These are phyloP conservation scores for Drosophila seguyi DNA, from an alignment of 1,140 invertebrate species.

Conservation along the genomic window DNA sequence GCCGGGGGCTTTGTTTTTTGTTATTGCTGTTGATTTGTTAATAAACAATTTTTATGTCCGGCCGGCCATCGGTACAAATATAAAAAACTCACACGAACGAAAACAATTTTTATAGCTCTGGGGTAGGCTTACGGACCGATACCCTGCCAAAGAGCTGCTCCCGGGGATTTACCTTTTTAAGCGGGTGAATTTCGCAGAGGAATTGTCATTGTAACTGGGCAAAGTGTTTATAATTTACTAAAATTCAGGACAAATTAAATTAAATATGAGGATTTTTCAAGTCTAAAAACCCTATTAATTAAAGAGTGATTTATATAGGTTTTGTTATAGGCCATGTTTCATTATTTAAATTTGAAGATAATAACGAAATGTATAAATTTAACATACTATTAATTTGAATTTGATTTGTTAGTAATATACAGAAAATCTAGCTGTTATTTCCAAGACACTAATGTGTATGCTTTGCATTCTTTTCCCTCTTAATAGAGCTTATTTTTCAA, in stretches of 20 bases:
- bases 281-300: background rate
- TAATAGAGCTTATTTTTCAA: slow-evolving; percentile 6
- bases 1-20: slow-evolving; percentile 44
- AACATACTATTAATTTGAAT: background rate
- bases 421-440: background rate
- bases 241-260: background rate
- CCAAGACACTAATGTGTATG: background rate
- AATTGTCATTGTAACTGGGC: background rate
- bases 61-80: slow-evolving; percentile 48
- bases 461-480: background rate
- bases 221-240: no score
- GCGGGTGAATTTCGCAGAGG: background rate
- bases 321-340: accelerated
- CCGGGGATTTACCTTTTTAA: slow-evolving; percentile 6
- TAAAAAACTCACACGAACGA: slow-evolving; percentile 71
- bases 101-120: slow-evolving; percentile 72
- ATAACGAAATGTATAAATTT: accelerated
- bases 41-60: slow-evolving; percentile 80
- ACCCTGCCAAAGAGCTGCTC: slow-evolving; percentile 34
- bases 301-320: background rate
- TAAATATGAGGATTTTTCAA: background rate
- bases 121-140: slow-evolving; percentile 61
- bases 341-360: background rate
- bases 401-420: background rate
- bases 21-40: slow-evolving; percentile 79